Base-by-base conservation (phyloP, 2,888 invertebrate genomes). In the Drosophila prostipennis region DNA sequence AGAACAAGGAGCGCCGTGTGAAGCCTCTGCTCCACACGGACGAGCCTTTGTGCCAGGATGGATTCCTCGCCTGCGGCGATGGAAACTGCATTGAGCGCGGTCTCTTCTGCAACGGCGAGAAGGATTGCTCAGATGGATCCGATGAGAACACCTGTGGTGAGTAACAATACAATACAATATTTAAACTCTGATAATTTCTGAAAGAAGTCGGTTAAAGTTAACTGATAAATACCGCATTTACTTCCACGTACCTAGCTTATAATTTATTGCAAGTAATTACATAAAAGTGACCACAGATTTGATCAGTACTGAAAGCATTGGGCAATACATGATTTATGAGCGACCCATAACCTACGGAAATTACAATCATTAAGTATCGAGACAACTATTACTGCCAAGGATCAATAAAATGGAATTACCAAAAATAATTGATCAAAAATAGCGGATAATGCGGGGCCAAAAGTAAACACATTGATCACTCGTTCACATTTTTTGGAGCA, bases 71-170 rank as follows among this genome's bases (percentile, higher is more conserved):
- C 76, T 98, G 98, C 90, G 97, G 97, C 72, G 97, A 98, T 91
- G 94, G 96, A 68, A 95, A 93, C 87, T 98, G 98, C 91, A 96
- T 97, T 85, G 97, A 97, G 91, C 94, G 97, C 57, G 97, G 97
- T 13, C 95, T 97, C 53, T 98, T 98, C 95, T 98, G 98, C 92
- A 97, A 98, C 93, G 97, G 97, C 55, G 97, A 97, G 90, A 96
- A 96, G 90, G 97, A 98, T 92, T 98, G 98, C 90, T 91, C 93
- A 2, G 97, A 97, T 89, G 97, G 97, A 54, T 97, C 97, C 32
- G 97, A 98, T 90, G 97, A 98, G 92, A 97, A 97, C 91, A 94
- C 95, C 90, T 98, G 97, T 91, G 97, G 97, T 97, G 92, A 95
- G 96, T 94, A 3, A 29, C 6, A 4, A 4, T 16, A 34, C 34